These are phyloP conservation scores for Cryptotis parvus DNA, from an alignment of 2,113 vertebrate species.

Conservation along the genomic window DNA sequence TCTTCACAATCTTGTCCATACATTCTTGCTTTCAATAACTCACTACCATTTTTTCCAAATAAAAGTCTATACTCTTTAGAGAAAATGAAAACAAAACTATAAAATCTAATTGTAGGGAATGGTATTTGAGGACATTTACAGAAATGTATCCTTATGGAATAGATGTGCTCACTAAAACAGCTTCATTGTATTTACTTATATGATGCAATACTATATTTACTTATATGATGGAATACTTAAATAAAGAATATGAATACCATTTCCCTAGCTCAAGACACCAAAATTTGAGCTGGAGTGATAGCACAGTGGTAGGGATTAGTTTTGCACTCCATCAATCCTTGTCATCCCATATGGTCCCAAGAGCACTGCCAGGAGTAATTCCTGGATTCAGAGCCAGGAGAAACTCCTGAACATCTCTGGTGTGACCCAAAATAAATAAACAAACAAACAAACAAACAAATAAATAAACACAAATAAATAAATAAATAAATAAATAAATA, in stretches of 20 bases:
- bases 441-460: too few species aligned
- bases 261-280: constrained; percentile 13
- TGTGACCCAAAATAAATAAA: too few species aligned
- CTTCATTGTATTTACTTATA: background rate
- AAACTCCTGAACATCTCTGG: too few species aligned
- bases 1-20: background rate
- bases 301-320: too few species aligned
- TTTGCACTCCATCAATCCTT: too few species aligned
- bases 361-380: too few species aligned
- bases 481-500: too few species aligned
- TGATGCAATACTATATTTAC: background rate
- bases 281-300: too few species aligned
- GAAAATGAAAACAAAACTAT: background rate
- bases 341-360: too few species aligned
- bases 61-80: constrained; percentile 28
- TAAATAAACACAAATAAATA: too few species aligned
- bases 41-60: background rate
- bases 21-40: constrained; percentile 29
- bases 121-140: background rate
- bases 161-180: constrained; percentile 5
- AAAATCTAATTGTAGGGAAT: constrained; percentile 21
- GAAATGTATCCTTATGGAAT: constrained; percentile 8
- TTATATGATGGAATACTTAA: background rate
- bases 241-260: background rate
- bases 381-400: too few species aligned